Evolutionary conservation across 2,888 invertebrate genomes (phyloP).

Genomic region (Perizoma flavofasciatum): DNA sequence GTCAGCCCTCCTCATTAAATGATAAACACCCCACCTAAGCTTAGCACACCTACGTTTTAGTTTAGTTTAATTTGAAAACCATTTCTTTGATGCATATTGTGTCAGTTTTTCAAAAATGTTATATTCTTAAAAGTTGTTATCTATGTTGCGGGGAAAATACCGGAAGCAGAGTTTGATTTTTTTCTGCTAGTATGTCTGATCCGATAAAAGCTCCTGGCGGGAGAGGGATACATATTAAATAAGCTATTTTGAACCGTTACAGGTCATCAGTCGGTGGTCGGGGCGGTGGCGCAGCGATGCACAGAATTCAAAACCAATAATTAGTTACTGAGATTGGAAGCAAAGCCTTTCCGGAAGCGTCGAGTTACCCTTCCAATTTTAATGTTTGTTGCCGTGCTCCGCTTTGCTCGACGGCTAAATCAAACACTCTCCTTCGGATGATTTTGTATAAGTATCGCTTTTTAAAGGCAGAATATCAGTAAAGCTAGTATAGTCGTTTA

Average conservation of each 20-base stretch:
- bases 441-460: conserved; percentile 63
- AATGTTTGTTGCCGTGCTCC: conserved; percentile 47
- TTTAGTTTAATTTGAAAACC: conserved; percentile 40
- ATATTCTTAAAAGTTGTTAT: background rate
- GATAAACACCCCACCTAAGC: conserved; percentile 50
- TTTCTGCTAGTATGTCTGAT: conserved; percentile 48
- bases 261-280: conserved; percentile 43
- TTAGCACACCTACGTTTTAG: conserved; percentile 29
- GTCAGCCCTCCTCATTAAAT: conserved; percentile 58
- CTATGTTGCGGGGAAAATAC: too few relatives aligned
- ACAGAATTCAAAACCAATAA: conserved; percentile 49
- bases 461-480: conserved; percentile 53
- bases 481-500: conserved; percentile 44
- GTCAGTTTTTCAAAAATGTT: conserved; percentile 16
- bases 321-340: conserved; percentile 67
- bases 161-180: too few relatives aligned
- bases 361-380: conserved; percentile 57
- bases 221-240: conserved; percentile 52
- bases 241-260: conserved; percentile 59
- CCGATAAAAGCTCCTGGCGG: conserved; percentile 59
- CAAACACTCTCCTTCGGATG: conserved; percentile 53
- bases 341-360: conserved; percentile 54
- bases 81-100: conserved; percentile 41
- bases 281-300: conserved; percentile 34
- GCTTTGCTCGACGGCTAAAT: conserved; percentile 13